These are phyloP conservation scores for Mycalesis mineus DNA, from an alignment of 2,888 invertebrate genomes.

Conservation along the genomic window DNA sequence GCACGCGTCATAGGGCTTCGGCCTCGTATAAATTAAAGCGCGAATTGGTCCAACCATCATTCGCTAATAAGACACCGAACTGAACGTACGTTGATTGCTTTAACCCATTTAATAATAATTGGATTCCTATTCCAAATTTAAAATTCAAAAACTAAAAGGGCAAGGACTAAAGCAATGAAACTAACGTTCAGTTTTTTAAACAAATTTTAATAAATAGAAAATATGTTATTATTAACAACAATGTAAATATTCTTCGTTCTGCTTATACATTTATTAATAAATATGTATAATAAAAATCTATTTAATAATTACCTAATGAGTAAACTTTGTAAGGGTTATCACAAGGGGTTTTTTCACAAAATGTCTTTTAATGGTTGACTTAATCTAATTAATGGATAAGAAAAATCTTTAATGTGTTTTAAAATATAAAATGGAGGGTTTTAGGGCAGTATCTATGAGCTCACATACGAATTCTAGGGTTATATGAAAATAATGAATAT, in stretches of 20 bases:
- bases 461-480: too few relatives aligned
- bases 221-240: conserved; percentile 14
- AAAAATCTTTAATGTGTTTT: too few relatives aligned
- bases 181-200: conserved; percentile 44
- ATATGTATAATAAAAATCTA: background rate
- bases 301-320: background rate
- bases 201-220: conserved; percentile 19
- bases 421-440: too few relatives aligned
- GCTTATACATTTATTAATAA: conserved; percentile 4
- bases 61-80: conserved; percentile 24
- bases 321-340: background rate
- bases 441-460: too few relatives aligned
- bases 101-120: conserved; percentile 46
- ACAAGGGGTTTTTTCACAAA: background rate
- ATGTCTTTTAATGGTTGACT: too few relatives aligned
- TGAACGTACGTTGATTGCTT: conserved; percentile 67
- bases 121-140: conserved; percentile 14
- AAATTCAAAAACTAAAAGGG: conserved; percentile 35
- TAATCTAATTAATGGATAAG: too few relatives aligned
- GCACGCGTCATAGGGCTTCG: conserved; percentile 34
- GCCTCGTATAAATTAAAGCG: conserved; percentile 23
- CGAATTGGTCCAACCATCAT: conserved; percentile 23
- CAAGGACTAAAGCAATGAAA: conserved; percentile 75
- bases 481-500: too few relatives aligned
- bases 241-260: conserved; percentile 22